Evolutionary conservation across 2,113 vertebrate species (phyloP).

Genomic region (Petaurus breviceps): DNA sequence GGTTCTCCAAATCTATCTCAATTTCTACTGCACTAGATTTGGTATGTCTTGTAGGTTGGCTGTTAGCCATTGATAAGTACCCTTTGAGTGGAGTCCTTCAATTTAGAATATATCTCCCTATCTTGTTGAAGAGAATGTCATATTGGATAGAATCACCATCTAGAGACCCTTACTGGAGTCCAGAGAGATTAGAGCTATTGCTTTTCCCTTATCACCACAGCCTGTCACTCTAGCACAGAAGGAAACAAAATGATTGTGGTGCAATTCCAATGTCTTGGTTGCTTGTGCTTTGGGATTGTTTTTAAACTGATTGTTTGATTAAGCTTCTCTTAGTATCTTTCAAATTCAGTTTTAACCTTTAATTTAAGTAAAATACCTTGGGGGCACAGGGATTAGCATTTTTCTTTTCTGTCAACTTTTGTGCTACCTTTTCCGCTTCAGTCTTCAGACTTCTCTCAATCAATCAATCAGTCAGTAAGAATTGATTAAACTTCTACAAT

Average conservation of each 20-base stretch:
- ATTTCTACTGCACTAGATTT: background rate
- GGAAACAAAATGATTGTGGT: constrained; percentile 32
- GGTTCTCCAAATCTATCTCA: background rate
- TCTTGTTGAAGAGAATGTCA: constrained; percentile 53
- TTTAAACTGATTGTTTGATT: constrained; percentile 45
- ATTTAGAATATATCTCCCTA: constrained; percentile 19
- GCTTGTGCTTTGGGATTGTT: background rate
- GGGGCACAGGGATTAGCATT: constrained; percentile 25
- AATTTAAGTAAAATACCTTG: constrained; percentile 38
- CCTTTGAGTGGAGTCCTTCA: background rate
- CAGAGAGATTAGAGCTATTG: constrained; percentile 11
- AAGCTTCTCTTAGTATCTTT: constrained; percentile 45
- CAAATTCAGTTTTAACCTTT: background rate
- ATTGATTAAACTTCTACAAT: background rate
- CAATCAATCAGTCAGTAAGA: background rate
- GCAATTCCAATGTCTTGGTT: constrained; percentile 3
- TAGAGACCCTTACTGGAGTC: background rate
- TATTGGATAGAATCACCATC: constrained; percentile 46
- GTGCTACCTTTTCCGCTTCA: constrained; percentile 9
- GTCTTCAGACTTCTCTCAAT: background rate
- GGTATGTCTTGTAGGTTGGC: background rate
- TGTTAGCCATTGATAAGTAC: background rate
- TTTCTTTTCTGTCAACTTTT: constrained; percentile 57
- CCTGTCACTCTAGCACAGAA: constrained; percentile 1
- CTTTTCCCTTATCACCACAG: background rate